Conservation (phyloP, 2,797 vertebrate genomes). For the Poliocrania exsul region DNA sequence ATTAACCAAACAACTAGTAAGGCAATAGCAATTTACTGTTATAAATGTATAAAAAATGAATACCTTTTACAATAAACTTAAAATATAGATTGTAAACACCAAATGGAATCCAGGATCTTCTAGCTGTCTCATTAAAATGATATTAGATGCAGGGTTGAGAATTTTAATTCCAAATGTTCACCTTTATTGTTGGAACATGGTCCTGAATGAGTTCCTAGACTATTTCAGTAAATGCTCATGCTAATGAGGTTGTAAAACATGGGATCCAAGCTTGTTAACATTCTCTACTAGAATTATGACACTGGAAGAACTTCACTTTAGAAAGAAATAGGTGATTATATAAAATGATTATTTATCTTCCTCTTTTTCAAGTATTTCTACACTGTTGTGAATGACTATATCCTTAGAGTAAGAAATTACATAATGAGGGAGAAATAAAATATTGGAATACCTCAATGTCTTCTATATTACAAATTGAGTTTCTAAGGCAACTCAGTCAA, state of each 20-base stretch:
- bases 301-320: not conserved
- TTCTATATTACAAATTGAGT: not conserved
- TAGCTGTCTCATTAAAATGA: slow-evolving; percentile 21
- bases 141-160: slow-evolving; percentile 2
- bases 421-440: not conserved
- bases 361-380: not conserved
- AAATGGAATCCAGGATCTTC: slow-evolving; percentile 4
- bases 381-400: not conserved
- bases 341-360: not conserved
- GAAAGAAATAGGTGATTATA: not conserved
- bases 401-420: not conserved
- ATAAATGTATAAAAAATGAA: not conserved
- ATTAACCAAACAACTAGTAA: not conserved
- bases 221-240: not conserved
- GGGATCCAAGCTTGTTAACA: not conserved
- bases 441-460: not conserved
- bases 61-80: not conserved
- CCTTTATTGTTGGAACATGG: not conserved
- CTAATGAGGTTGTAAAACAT: slow-evolving; percentile 20
- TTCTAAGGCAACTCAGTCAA: not conserved
- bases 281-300: not conserved
- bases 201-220: not conserved
- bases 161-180: slow-evolving; percentile 50
- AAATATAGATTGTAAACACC: slow-evolving; percentile 7
- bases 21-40: not conserved